Base-by-base conservation (phyloP, 2,113 vertebrate species). In the Amblyornis subalaris region DNA sequence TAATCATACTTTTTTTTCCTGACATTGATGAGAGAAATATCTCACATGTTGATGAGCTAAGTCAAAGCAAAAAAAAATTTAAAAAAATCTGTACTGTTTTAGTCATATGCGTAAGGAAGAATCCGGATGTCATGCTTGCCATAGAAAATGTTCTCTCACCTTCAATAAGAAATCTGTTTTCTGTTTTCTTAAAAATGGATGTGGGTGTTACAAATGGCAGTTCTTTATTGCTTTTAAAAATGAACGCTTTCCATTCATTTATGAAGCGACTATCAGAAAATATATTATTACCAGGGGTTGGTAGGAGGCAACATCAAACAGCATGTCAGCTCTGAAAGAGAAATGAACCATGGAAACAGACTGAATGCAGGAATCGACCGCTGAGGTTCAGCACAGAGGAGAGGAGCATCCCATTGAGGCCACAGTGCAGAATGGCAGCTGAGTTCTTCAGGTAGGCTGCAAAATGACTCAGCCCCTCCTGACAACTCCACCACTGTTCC, bases 271-370 rank as follows among this genome's bases (percentile, higher is more conserved):
- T 89, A 67, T 42, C 40, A 90, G 69, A 90, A 88, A 77, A 93
- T 31, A 67, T 42, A 71, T 90, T 93, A 93, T 96, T 96, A 92
- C 57, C 66, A 84, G 60, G 25, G 40, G 53, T 48, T 86, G 73
- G 86, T 96, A 83, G 92, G 94, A 95, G 79, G 94, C 73, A 87
- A 64, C 73, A 92, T 90, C 94, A 92, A 90, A 72, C 79, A 89
- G 90, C 44, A 17, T 31, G 65, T 81, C 76, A 89, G 69, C 50
- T 89, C 65, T 36, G 72, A 74, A 70, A 83, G 71, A 90, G 60
- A 93, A 95, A 93, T n/a, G 72, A 90, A 55, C 83, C 75, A 90
- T 57, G 47, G 88, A 83, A 93, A 82, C 51, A 62, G 58, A 28
- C 54, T 35, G 92, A 88, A 51, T 1, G 24, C 31, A 36, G 38